Percentiles rank a stretch among this genome's conserved stretches.
phyloP scores from a whole-genome alignment of 2,888 invertebrate genomes.

The Ophioninae sp. region DNA sequence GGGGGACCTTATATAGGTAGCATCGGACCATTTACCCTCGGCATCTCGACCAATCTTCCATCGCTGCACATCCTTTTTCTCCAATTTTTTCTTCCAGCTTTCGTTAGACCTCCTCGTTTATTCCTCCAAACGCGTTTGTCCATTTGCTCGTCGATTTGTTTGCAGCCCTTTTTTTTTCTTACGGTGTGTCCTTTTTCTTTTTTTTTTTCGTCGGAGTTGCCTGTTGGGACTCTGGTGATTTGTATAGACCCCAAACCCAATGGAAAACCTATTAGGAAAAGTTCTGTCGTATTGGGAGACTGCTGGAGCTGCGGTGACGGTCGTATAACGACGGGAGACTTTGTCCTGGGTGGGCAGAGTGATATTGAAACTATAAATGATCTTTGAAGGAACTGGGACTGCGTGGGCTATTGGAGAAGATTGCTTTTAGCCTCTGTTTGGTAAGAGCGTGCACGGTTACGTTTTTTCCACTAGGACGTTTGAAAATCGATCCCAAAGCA shows the following conservation, averaged over 20 bases:
- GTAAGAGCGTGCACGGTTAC: no score
- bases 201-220: neutral
- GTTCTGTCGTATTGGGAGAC: neutral
- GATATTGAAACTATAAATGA: no score
- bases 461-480: no score
- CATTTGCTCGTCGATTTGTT: conserved; percentile 31
- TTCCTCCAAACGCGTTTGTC: conserved; percentile 37
- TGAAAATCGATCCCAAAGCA: no score
- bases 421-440: no score
- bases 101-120: conserved; percentile 37
- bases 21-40: conserved; percentile 30
- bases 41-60: conserved; percentile 45
- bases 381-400: no score
- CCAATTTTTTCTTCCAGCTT: conserved; percentile 31
- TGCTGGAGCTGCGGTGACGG: neutral
- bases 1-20: conserved; percentile 47
- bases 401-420: no score
- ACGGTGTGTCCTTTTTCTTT: no score
- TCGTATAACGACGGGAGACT: no score
- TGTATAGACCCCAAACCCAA: neutral
- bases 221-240: conserved; percentile 3
- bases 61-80: conserved; percentile 38
- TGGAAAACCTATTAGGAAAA: neutral
- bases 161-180: conserved; percentile 18
- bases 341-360: no score